phyloP scores from a whole-genome alignment of 2,113 vertebrate species.

The Romanogobio albipinnatus region DNA sequence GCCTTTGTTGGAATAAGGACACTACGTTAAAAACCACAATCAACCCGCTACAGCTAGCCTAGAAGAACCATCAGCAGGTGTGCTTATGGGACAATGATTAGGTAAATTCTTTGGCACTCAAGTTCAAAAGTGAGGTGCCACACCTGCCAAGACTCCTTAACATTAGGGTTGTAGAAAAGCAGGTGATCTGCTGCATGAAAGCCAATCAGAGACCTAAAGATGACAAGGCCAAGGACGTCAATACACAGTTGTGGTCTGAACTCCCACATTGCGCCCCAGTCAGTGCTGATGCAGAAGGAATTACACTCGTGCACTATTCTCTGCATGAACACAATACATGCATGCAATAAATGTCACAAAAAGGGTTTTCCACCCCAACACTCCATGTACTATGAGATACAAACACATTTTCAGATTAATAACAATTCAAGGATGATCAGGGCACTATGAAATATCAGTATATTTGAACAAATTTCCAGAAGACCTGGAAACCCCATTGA shows the following conservation, averaged over 20 bases:
- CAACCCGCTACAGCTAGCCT: not conserved
- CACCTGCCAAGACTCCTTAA: not conserved
- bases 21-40: not conserved
- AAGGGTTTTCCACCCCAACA: not conserved
- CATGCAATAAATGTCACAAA: not conserved
- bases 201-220: not conserved
- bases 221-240: not conserved
- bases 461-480: not conserved
- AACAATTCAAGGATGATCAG: not conserved
- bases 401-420: not conserved
- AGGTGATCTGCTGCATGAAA: not conserved
- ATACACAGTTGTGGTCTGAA: not conserved
- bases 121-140: not conserved
- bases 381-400: not conserved
- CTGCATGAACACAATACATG: not conserved
- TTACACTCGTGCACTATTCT: not conserved
- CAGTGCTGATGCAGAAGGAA: not conserved
- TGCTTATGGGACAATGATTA: not conserved
- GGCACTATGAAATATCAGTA: not conserved
- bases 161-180: not conserved
- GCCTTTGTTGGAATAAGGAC: conserved; percentile 6
- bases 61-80: not conserved
- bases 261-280: conserved; percentile 1
- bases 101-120: not conserved
- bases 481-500: not conserved